phyloP scores from a whole-genome alignment of 2,888 invertebrate genomes.

The Xylocampa areola region DNA sequence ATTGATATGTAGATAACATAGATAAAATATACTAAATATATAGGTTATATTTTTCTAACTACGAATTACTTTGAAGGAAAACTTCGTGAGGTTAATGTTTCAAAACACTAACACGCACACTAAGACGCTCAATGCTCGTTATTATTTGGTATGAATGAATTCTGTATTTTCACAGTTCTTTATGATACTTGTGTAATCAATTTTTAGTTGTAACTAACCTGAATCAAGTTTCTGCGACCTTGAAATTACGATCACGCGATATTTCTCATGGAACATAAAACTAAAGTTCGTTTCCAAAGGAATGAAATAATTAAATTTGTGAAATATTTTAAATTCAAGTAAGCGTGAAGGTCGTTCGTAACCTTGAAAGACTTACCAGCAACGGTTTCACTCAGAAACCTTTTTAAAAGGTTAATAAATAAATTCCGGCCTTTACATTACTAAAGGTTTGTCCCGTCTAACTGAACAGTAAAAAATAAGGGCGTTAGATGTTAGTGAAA shows the following conservation, averaged over 20 bases:
- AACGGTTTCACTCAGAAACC: conserved; percentile 39
- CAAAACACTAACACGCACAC: too few species aligned
- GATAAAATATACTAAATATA: too few species aligned
- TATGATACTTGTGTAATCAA: too few species aligned
- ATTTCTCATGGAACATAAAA: conserved; percentile 31
- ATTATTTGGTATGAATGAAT: too few species aligned
- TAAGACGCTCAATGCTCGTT: too few species aligned
- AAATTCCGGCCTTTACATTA: conserved; percentile 49
- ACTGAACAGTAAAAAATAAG: conserved; percentile 29
- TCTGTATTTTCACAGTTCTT: too few species aligned
- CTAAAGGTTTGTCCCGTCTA: conserved; percentile 33
- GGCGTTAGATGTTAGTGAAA: conserved; percentile 18
- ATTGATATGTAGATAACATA: too few species aligned
- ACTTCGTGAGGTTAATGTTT: too few species aligned
- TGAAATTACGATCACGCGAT: conserved; percentile 40
- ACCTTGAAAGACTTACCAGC: conserved; percentile 45
- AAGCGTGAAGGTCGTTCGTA: conserved; percentile 21
- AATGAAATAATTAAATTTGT: conserved; percentile 35
- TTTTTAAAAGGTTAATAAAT: conserved; percentile 53
- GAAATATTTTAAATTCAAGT: conserved; percentile 45
- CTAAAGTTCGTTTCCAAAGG: conserved; percentile 27
- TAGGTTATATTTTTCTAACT: too few species aligned
- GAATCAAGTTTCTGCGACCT: conserved; percentile 17
- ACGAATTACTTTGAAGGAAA: too few species aligned
- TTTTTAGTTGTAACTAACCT: too few species aligned